Conservation (phyloP, 2,888 invertebrate species). For the Neocrepidodera transversa region DNA sequence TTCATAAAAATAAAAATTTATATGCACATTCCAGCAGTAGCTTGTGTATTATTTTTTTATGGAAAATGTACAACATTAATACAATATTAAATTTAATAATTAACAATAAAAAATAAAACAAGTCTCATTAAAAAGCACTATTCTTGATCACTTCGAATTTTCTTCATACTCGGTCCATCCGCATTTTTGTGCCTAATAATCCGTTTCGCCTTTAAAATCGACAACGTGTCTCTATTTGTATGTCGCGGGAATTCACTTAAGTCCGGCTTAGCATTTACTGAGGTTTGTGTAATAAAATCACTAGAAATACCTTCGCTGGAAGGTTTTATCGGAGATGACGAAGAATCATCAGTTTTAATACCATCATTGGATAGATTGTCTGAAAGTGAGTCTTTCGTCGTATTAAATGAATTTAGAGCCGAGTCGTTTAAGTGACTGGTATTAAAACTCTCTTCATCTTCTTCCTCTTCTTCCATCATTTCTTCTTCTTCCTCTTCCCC, state of each 20-base stretch:
- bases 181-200: slow-evolving; percentile 55
- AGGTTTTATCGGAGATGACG: slow-evolving; percentile 43
- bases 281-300: slow-evolving; percentile 45
- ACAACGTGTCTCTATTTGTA: slow-evolving; percentile 55
- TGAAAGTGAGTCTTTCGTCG: neutral
- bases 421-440: slow-evolving; percentile 5
- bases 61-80: slow-evolving; percentile 5
- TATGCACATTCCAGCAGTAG: neutral
- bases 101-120: slow-evolving; percentile 18
- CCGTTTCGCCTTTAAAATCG: slow-evolving; percentile 58
- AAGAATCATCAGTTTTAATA: slow-evolving; percentile 28
- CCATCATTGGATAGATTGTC: slow-evolving; percentile 20
- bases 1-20: neutral
- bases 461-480: slow-evolving; percentile 22
- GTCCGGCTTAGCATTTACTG: slow-evolving; percentile 49
- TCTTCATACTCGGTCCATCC: slow-evolving; percentile 51
- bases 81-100: slow-evolving; percentile 9
- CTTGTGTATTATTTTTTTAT: neutral
- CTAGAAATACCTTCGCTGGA: slow-evolving; percentile 43
- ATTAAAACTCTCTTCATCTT: slow-evolving; percentile 7
- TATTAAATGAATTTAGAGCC: neutral
- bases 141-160: slow-evolving; percentile 44
- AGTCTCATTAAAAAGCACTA: slow-evolving; percentile 12
- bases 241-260: slow-evolving; percentile 52
- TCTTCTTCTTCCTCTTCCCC: slow-evolving; percentile 40